Conservation (phyloP, 2,113 vertebrate genomes). For the Myotis davidii region DNA sequence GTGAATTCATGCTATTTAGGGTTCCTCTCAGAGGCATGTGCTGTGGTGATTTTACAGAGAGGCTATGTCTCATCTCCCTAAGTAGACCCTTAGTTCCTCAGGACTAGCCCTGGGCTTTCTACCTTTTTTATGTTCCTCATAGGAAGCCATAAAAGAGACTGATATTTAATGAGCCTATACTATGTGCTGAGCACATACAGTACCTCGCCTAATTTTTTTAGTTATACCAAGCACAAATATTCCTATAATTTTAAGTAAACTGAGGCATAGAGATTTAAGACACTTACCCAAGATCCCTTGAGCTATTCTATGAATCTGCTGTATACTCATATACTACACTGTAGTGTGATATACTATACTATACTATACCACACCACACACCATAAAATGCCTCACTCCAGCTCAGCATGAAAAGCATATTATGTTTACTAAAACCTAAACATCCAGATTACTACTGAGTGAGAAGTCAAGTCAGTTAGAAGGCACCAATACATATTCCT, state of each 20-base stretch:
- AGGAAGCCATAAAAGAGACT: neutral
- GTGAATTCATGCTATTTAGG: neutral
- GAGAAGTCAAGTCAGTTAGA: neutral
- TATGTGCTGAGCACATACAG: neutral
- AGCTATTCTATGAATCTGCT: neutral
- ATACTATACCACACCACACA: neutral
- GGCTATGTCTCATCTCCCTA: neutral
- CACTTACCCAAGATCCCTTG: neutral
- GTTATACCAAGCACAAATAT: neutral
- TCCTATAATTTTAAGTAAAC: constrained; percentile 34
- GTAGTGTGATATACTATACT: neutral
- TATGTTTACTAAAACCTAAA: neutral
- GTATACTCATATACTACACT: neutral
- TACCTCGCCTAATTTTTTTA: neutral
- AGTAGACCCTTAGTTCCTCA: neutral
- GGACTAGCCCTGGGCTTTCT: neutral
- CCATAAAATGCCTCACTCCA: neutral
- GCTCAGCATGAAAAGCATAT: neutral
- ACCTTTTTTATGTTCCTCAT: neutral
- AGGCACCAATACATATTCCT: neutral
- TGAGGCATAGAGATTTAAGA: neutral
- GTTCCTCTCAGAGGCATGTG: neutral
- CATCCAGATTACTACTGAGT: neutral
- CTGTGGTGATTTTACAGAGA: neutral
- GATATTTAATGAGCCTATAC: neutral